Percentiles rank a stretch among this genome's conserved stretches.
phyloP scores from a whole-genome alignment of 1,140 invertebrate species.

The Pseudomyrmex dendroicus region DNA sequence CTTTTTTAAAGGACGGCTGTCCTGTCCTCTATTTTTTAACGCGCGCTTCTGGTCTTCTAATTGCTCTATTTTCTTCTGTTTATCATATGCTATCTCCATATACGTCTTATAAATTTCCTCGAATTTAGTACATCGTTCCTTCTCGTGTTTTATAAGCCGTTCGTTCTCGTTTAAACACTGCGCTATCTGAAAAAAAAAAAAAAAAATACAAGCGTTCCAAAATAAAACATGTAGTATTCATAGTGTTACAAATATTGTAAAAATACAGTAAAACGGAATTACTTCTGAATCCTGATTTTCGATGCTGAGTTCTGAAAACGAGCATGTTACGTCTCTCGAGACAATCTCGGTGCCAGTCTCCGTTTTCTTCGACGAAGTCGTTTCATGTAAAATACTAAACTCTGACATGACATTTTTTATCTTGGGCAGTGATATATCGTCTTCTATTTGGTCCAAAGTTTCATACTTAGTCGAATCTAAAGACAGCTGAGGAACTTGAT shows the following conservation, averaged over 20 bases:
- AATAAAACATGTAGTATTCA: not conserved
- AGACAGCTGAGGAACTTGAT: conserved; percentile 73
- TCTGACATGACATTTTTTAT: conserved; percentile 83
- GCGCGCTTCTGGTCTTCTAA: conserved; percentile 86
- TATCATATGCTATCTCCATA: conserved; percentile 86
- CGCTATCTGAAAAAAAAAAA: conserved; percentile 77
- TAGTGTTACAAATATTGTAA: not conserved
- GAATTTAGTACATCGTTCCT: conserved; percentile 83
- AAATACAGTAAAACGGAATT: conserved; percentile 27
- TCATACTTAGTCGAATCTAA: conserved; percentile 78
- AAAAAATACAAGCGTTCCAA: not conserved
- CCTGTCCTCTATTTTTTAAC: conserved; percentile 84
- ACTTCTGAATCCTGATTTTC: conserved; percentile 82
- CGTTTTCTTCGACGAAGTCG: conserved; percentile 84
- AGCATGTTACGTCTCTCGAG: conserved; percentile 83
- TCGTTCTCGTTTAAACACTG: conserved; percentile 55
- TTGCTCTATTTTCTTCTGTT: conserved; percentile 86
- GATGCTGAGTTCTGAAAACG: conserved; percentile 65
- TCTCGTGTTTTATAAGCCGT: conserved; percentile 82
- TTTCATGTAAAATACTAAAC: conserved; percentile 83
- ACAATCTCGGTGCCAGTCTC: conserved; percentile 85
- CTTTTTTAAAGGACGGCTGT: conserved; percentile 85
- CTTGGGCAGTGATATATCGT: conserved; percentile 78
- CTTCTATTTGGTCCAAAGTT: conserved; percentile 80
- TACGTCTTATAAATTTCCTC: conserved; percentile 85